Percentiles rank a stretch among this genome's conserved stretches.
phyloP scores from a whole-genome alignment of 2,797 vertebrate species.

The Pogoniulus pusillus region DNA sequence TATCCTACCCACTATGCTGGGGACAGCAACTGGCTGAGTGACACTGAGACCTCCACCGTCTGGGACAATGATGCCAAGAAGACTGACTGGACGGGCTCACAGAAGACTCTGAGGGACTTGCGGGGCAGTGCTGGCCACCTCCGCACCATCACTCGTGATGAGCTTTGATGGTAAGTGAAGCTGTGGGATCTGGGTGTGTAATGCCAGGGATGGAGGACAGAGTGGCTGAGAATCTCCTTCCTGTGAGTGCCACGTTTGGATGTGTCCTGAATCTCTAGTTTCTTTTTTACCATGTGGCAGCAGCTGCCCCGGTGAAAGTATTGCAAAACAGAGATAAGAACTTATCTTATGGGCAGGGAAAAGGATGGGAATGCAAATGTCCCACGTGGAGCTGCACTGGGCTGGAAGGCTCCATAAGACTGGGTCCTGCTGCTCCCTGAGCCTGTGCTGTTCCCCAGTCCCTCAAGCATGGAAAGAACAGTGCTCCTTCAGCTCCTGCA shows the following conservation, averaged over 20 bases:
- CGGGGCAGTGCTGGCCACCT: constrained; percentile 49
- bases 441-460: neutral
- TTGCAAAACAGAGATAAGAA: neutral
- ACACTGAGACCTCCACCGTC: constrained; percentile 95
- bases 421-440: neutral
- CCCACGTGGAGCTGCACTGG: neutral
- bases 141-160: constrained; percentile 79
- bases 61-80: constrained; percentile 90
- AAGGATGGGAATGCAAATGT: neutral
- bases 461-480: neutral
- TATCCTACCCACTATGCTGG: constrained; percentile 93
- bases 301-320: neutral
- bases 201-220: neutral
- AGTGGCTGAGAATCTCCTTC: neutral
- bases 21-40: constrained; percentile 90
- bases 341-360: neutral
- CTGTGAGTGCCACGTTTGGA: rapidly evolving
- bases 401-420: neutral
- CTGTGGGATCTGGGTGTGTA: rapidly evolving
- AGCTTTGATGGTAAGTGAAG: constrained; percentile 79
- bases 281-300: neutral
- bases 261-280: neutral
- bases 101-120: constrained; percentile 87
- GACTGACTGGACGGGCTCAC: constrained; percentile 90
- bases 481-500: neutral